These are phyloP conservation scores for Otocyon megalotis DNA, from an alignment of 2,113 vertebrate species.

Conservation along the genomic window DNA sequence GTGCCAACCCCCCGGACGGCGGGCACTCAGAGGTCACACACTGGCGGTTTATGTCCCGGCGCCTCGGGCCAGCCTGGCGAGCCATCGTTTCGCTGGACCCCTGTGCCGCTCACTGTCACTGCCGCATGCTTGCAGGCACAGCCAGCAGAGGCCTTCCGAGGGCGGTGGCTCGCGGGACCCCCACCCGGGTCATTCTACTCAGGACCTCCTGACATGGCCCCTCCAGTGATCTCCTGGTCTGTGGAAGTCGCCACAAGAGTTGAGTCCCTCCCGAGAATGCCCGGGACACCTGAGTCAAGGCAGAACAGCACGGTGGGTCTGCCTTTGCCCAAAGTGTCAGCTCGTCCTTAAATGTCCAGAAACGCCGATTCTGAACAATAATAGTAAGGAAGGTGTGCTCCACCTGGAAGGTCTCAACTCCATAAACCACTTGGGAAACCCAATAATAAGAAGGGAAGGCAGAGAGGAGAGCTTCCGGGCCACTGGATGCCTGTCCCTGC, in stretches of 20 bases:
- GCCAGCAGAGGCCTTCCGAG: not conserved
- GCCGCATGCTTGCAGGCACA: accelerated
- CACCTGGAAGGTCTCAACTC: not conserved
- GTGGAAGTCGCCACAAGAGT: accelerated
- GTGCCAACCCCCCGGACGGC: accelerated
- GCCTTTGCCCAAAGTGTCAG: too few species aligned
- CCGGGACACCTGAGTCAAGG: accelerated
- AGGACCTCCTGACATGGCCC: too few species aligned
- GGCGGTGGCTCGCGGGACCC: accelerated
- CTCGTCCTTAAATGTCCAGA: accelerated
- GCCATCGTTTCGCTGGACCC: accelerated
- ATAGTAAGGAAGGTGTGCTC: accelerated
- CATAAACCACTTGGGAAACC: not conserved
- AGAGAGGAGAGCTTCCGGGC: constrained; percentile 69
- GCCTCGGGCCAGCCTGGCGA: accelerated
- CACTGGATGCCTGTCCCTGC: constrained; percentile 42
- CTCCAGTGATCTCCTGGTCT: accelerated
- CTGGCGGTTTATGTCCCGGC: accelerated
- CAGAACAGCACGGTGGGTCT: accelerated
- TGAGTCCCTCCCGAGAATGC: accelerated
- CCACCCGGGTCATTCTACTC: accelerated
- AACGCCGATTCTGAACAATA: not conserved
- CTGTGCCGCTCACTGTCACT: accelerated
- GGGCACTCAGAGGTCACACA: too few species aligned
- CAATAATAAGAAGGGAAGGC: not conserved